These are phyloP conservation scores for Allygus modestus DNA, from an alignment of 2,888 invertebrate genomes.

Conservation along the genomic window DNA sequence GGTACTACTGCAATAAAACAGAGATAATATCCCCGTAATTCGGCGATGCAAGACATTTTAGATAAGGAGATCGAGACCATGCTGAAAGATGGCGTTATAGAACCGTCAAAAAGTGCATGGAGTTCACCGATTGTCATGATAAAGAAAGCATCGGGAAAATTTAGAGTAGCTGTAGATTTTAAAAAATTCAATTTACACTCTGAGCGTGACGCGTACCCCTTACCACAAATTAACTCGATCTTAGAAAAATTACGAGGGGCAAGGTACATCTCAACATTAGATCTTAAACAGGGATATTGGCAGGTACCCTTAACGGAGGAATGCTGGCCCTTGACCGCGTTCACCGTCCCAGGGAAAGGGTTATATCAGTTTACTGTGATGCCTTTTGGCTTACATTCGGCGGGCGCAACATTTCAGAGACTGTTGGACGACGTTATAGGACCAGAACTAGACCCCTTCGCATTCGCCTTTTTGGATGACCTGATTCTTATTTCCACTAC, in stretches of 20 bases:
- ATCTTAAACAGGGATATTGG: too few relatives aligned
- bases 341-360: slow-evolving; percentile 33
- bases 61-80: slow-evolving; percentile 68
- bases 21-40: slow-evolving; percentile 50
- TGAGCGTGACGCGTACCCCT: slow-evolving; percentile 66
- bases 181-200: slow-evolving; percentile 64
- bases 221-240: too few relatives aligned
- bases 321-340: background rate
- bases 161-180: too few relatives aligned
- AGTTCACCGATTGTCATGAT: slow-evolving; percentile 69
- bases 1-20: background rate
- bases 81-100: slow-evolving; percentile 68
- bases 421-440: too few relatives aligned
- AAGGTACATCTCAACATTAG: slow-evolving; percentile 65
- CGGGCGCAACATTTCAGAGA: too few relatives aligned
- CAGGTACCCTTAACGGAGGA: slow-evolving; percentile 60
- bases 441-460: slow-evolving; percentile 67
- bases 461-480: slow-evolving; percentile 41
- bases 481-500: slow-evolving; percentile 27
- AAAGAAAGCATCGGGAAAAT: slow-evolving; percentile 67
- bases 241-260: slow-evolving; percentile 66
- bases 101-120: slow-evolving; percentile 69
- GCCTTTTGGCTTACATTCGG: too few relatives aligned
- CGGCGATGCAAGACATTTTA: slow-evolving; percentile 62
- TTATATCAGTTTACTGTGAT: too few relatives aligned